A percentile compares a stretch with the other conserved stretches of the same genome.
These are phyloP conservation scores for Halcyon leucocephala DNA, from an alignment of 2,797 vertebrate species.

Conservation along the genomic window DNA sequence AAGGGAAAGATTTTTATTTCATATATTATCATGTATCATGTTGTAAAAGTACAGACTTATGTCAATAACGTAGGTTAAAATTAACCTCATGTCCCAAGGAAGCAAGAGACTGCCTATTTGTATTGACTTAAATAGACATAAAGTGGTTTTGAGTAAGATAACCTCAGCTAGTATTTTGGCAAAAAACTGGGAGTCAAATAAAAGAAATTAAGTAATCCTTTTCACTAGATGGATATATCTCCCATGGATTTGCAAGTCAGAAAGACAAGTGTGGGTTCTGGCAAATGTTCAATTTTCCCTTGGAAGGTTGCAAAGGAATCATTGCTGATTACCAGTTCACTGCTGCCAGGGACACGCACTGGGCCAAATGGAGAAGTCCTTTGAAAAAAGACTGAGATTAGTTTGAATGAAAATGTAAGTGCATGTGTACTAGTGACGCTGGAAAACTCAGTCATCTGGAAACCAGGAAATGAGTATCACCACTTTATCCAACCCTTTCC, in stretches of 20 bases:
- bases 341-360: background rate
- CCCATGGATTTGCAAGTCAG: slow-evolving; percentile 38
- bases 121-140: background rate
- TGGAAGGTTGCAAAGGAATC: slow-evolving; percentile 26
- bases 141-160: background rate
- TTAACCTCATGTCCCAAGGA: background rate
- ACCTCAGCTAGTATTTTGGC: background rate
- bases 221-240: background rate
- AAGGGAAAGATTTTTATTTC: background rate
- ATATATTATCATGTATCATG: background rate
- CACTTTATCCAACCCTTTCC: background rate
- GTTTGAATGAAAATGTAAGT: background rate
- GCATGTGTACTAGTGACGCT: background rate
- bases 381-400: background rate
- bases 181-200: slow-evolving; percentile 2
- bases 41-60: background rate
- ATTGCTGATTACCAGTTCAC: background rate
- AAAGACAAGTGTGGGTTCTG: slow-evolving; percentile 42
- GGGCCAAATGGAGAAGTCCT: background rate
- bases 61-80: background rate
- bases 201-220: background rate
- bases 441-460: slow-evolving; percentile 13
- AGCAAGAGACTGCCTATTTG: background rate
- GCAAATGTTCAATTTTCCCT: slow-evolving; percentile 27
- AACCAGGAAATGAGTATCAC: background rate